phyloP scores from a whole-genome alignment of 2,113 vertebrate genomes.

The Zosterops pallidus region DNA sequence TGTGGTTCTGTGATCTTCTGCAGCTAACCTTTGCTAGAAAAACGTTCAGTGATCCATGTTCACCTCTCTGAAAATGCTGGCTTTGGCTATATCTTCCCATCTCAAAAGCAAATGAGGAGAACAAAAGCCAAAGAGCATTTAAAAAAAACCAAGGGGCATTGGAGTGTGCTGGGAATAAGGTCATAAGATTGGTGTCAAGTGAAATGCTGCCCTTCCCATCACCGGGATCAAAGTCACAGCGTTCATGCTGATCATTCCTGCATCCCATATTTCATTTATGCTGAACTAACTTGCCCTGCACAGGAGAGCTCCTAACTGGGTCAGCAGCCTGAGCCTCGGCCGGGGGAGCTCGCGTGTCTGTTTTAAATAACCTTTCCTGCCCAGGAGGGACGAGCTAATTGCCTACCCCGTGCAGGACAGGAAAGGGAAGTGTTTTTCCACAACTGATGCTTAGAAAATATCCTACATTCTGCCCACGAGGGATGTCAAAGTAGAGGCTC shows the following conservation, averaged over 20 bases:
- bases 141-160: not conserved
- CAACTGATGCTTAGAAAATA: not conserved
- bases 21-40: not conserved
- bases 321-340: not conserved
- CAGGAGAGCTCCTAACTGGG: not conserved
- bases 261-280: fast-evolving
- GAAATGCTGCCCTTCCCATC: not conserved
- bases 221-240: not conserved
- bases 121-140: not conserved
- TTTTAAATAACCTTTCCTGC: not conserved
- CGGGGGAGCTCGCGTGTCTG: fast-evolving
- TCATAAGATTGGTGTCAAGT: not conserved
- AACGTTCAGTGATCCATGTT: not conserved
- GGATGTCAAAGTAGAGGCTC: not conserved
- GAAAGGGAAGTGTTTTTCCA: not conserved
- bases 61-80: not conserved
- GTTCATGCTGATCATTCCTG: not conserved
- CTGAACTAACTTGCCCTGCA: not conserved
- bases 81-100: not conserved
- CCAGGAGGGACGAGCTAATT: not conserved
- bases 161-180: not conserved
- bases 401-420: not conserved
- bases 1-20: not conserved
- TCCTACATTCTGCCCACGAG: fast-evolving
- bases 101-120: not conserved